phyloP scores from a whole-genome alignment of 2,113 vertebrate genomes.

The Scatophagus argus region DNA sequence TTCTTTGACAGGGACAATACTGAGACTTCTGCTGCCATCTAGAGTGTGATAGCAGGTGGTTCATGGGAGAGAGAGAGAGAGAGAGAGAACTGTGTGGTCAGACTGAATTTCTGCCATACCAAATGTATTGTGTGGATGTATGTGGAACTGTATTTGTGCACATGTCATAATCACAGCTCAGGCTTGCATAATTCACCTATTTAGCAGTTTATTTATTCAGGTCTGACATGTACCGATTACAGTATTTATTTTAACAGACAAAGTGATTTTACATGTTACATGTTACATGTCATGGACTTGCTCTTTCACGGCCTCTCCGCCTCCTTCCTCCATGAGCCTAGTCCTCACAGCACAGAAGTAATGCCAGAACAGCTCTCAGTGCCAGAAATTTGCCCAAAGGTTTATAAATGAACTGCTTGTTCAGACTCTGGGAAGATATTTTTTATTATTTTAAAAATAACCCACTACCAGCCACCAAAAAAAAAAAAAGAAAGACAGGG shows the following conservation, averaged over 20 bases:
- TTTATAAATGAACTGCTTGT: constrained; percentile 72
- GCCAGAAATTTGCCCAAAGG: constrained; percentile 61
- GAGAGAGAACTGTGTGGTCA: not conserved
- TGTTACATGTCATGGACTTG: constrained; percentile 23
- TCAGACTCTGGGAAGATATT: constrained; percentile 69
- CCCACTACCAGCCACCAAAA: constrained; percentile 34
- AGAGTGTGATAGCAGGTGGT: constrained; percentile 39
- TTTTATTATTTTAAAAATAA: constrained; percentile 65
- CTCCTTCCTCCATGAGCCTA: constrained; percentile 21
- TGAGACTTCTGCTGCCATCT: constrained; percentile 79
- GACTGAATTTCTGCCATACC: not conserved
- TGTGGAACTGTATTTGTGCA: not conserved
- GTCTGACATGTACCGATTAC: constrained; percentile 9
- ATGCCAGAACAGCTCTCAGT: constrained; percentile 44
- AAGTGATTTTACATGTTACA: too few relatives aligned
- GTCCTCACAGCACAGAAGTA: constrained; percentile 41
- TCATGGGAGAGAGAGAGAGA: not conserved
- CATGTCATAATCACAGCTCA: not conserved
- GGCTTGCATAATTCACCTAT: not conserved
- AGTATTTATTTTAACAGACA: not conserved
- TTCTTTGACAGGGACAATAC: constrained; percentile 18
- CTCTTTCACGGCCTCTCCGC: not conserved
- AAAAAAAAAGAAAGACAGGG: constrained; percentile 37
- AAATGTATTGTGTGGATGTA: too few relatives aligned
- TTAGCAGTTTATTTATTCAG: not conserved